Evolutionary conservation across 1,140 invertebrate species (phyloP), one percentile per base, ranked within the genome.

Genomic region (Euura lappo): DNA sequence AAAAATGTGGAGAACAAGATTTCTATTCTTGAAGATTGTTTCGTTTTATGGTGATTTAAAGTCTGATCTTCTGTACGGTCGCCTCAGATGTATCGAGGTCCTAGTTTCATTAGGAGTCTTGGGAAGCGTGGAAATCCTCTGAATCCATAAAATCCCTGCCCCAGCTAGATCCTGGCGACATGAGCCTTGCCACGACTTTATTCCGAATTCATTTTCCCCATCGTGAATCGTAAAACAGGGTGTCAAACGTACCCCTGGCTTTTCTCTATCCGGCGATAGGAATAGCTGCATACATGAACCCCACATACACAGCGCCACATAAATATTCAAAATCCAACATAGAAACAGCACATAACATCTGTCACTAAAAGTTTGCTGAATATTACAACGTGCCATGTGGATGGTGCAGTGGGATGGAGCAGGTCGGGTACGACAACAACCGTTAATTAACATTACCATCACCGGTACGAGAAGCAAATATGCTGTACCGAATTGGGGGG

Each of bases 101-200:
- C 51, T 60, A 60, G 51, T 60, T 60, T 60, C 51, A 60, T 60
- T 60, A 60, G 10, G 13, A 60, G 13, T 60, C 51, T n/a, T n/a
- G 10, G 28, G 51, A 60, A 60, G 13, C 51, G 2, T 60, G 51
- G 51, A 60, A 60, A 60, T 60, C 51, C 51, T n/a, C 2, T 8
- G 51, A 3, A 60, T 60, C 51, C 51, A 60, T 60, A 60, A 60
- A 60, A 60, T n/a, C 3, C 51, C 8, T 11, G 13, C 3, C 8
- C 51, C 51, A 11, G 51, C 51, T 60, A 60, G 13, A 60, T 8
- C 51, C 51, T 60, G 0, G 51, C 51, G 51, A 60, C 51, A 60
- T n/a, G 51, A 60, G 51, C 51, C 51, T 60, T 60, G 51, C 8
- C 51, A 60, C 51, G 51, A 60, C 51, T 60, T 60, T 60, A 60